phyloP scores from a whole-genome alignment of 1,140 invertebrate genomes.

The Rhynchophorus ferrugineus region DNA sequence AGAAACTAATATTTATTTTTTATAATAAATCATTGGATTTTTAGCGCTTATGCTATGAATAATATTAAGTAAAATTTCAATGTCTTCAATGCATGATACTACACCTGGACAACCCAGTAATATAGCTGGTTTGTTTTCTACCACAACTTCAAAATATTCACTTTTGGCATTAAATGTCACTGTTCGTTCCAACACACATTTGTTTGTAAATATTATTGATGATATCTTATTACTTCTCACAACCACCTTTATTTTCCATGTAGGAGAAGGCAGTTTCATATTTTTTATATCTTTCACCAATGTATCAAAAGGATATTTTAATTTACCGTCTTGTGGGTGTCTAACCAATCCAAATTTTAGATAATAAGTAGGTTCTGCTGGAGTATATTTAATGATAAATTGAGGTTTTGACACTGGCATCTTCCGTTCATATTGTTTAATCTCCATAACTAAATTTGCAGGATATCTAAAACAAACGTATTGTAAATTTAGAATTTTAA shows the following conservation, averaged over 20 bases:
- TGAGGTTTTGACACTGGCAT: not conserved
- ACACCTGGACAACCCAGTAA: constrained; percentile 19
- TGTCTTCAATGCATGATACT: constrained; percentile 15
- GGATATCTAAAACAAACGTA: too few species aligned
- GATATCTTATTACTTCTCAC: constrained; percentile 24
- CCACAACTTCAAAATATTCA: constrained; percentile 19
- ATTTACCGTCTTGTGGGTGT: constrained; percentile 17
- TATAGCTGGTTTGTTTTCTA: constrained; percentile 24
- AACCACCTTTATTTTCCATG: constrained; percentile 28
- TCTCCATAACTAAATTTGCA: too few species aligned
- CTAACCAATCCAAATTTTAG: constrained; percentile 11
- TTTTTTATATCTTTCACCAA: constrained; percentile 26
- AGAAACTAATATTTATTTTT: constrained; percentile 7
- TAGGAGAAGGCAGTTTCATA: constrained; percentile 25
- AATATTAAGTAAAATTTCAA: constrained; percentile 24
- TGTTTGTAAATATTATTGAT: constrained; percentile 26
- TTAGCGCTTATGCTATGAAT: constrained; percentile 20
- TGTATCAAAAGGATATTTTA: constrained; percentile 23
- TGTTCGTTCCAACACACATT: constrained; percentile 20
- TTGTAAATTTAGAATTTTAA: too few species aligned
- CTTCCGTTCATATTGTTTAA: not conserved
- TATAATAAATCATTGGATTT: constrained; percentile 25
- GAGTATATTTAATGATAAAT: constrained; percentile 18
- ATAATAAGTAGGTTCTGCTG: constrained; percentile 12
- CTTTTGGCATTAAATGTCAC: constrained; percentile 23